These are phyloP conservation scores for Drosophila fungiperda DNA, from an alignment of 2,888 invertebrate species.

Conservation along the genomic window DNA sequence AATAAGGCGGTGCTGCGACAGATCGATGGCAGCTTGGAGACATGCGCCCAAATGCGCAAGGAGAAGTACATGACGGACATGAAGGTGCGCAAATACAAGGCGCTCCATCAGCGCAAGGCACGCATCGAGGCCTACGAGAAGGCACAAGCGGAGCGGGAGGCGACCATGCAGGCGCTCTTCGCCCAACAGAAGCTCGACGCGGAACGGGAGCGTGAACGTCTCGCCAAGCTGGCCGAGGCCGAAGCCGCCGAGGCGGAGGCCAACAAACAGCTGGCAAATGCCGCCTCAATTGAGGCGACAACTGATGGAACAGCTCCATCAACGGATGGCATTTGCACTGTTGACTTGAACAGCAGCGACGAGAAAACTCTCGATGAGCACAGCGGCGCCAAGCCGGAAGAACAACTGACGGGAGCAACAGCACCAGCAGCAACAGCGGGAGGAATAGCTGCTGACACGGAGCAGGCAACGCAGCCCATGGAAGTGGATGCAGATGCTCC, in stretches of 20 bases:
- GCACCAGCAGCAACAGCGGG: constrained; percentile 38
- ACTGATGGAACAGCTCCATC: neutral
- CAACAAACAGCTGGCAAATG: constrained; percentile 46
- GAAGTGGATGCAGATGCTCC: constrained; percentile 72
- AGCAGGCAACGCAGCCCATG: constrained; percentile 62
- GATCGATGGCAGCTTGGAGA: constrained; percentile 95
- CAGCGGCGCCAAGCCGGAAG: constrained; percentile 17
- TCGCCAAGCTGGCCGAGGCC: constrained; percentile 70
- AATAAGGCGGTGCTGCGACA: constrained; percentile 96
- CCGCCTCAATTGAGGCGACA: constrained; percentile 13
- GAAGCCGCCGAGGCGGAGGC: constrained; percentile 74
- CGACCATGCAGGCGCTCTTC: constrained; percentile 82
- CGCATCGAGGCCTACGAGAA: constrained; percentile 91
- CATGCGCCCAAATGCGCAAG: constrained; percentile 93
- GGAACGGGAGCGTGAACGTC: constrained; percentile 71
- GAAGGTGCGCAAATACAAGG: constrained; percentile 94
- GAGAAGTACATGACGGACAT: constrained; percentile 97
- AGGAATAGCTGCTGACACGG: constrained; percentile 23
- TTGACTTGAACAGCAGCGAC: constrained; percentile 30
- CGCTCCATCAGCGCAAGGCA: constrained; percentile 90
- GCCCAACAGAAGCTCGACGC: constrained; percentile 85
- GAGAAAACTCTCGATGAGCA: constrained; percentile 20
- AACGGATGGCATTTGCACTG: neutral
- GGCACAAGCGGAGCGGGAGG: constrained; percentile 84
- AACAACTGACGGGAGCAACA: constrained; percentile 14